These are phyloP conservation scores for Pangasius mekongensis DNA, from an alignment of 2,797 vertebrate species.

Conservation along the genomic window DNA sequence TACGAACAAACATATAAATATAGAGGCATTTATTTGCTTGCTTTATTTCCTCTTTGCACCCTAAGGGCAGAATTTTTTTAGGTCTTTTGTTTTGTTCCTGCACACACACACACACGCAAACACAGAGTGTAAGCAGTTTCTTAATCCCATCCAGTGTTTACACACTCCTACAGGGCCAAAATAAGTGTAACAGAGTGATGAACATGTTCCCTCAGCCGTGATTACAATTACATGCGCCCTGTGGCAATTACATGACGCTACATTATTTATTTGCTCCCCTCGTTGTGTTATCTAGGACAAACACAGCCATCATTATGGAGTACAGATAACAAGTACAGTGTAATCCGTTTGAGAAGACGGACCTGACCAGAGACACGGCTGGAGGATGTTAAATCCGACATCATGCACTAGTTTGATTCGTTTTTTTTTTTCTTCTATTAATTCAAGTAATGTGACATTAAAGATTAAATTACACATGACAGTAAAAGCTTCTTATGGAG, in stretches of 20 bases:
- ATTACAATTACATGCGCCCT: constrained; percentile 35
- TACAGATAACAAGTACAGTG: constrained; percentile 9
- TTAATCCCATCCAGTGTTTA: constrained; percentile 18
- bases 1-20: background rate
- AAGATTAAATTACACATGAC: background rate
- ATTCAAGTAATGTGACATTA: background rate
- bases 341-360: constrained; percentile 6
- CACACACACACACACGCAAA: constrained; percentile 12
- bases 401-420: background rate
- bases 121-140: background rate
- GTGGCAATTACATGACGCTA: constrained; percentile 37
- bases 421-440: background rate
- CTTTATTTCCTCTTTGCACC: background rate
- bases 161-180: constrained; percentile 16
- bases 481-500: background rate
- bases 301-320: background rate
- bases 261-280: constrained; percentile 40
- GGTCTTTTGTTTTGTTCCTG: background rate
- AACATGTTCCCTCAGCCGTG: constrained; percentile 18
- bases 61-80: background rate
- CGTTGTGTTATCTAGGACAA: constrained; percentile 40
- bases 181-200: background rate
- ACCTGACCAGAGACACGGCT: background rate
- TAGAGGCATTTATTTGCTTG: background rate
- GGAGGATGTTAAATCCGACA: background rate